These are phyloP conservation scores for Psilopogon haemacephalus DNA, from an alignment of 2,113 vertebrate species.

Conservation along the genomic window DNA sequence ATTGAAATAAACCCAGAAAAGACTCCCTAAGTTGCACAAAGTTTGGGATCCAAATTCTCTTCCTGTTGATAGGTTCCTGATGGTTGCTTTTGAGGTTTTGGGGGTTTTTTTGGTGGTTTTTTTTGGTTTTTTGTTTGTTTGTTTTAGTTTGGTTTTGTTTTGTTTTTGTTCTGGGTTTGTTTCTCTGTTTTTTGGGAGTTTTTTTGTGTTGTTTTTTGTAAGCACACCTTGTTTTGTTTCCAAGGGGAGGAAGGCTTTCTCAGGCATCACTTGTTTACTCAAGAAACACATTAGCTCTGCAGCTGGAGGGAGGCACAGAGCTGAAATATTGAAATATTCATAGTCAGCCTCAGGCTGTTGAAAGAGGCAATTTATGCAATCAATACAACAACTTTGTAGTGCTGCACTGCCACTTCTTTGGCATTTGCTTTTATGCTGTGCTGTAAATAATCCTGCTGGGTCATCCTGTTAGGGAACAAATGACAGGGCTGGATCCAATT, in stretches of 20 bases:
- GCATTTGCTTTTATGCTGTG: slow-evolving; percentile 27
- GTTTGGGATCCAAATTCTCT: not conserved
- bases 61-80: not conserved
- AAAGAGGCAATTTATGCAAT: slow-evolving; percentile 45
- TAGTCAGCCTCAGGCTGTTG: slow-evolving; percentile 13
- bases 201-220: no score
- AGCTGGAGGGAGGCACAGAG: not conserved
- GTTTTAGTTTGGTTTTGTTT: no score
- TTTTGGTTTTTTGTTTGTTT: no score
- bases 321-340: slow-evolving; percentile 68
- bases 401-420: slow-evolving; percentile 10
- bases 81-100: not conserved
- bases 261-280: slow-evolving; percentile 37
- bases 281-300: slow-evolving; percentile 47
- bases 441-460: slow-evolving; percentile 40
- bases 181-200: not conserved
- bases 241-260: not conserved
- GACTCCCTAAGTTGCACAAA: not conserved
- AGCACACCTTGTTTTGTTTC: not conserved
- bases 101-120: no score
- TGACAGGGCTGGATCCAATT: not conserved
- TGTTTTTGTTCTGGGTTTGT: no score
- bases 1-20: not conserved
- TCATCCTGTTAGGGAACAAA: slow-evolving; percentile 19
- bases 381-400: slow-evolving; percentile 25